Evolutionary conservation across 1,140 invertebrate species (phyloP), one percentile per base, ranked within the genome.

Genomic region (Leptopilina clavipes): DNA sequence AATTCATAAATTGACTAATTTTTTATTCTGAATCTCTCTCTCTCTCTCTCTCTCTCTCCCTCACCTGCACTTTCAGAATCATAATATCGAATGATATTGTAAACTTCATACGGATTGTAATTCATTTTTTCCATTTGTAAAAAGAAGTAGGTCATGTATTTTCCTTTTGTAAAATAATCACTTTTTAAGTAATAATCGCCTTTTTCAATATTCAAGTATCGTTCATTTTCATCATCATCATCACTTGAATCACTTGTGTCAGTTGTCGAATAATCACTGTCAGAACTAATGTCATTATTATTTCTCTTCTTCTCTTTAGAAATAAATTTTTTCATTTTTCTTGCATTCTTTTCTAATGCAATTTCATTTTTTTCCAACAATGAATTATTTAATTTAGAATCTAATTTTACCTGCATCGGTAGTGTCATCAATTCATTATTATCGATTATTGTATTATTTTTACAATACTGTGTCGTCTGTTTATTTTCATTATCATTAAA

Each of bases 71-170:
- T 59, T 79, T 80, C 73, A 73, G 70, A 48, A 73, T 85, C 78
- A 78, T 82, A 81, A 76, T 89, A 90, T 8, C 81, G 83, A 81
- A 90, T 81, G 54, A 88, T 87, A 73, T 76, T 82, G 82, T 89
- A 89, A 81, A 86, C 86, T 0, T 89, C 85, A 52, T 75, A 70
- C 43, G 88, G 88, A 85, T 89, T 79, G 81, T 86, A 88, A 54
- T 52, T 82, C 54, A 88, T 85, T 71, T 85, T 84, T 84, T 89
- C 88, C 85, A 89, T 89, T 82, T 85, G 83, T 78, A 90, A 75
- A 76, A 89, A 88, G 81, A 90, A 89, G 83, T 88, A 86, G 52
- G 85, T 80, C 31, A 88, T 81, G 80, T 88, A 90, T 79, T 89
- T 90, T 71, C 87, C 89, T 71, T 82, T 89, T 72, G 87, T 89